Evolutionary conservation across 2,797 vertebrate genomes (phyloP).

Genomic region (Nannoperca australis): DNA sequence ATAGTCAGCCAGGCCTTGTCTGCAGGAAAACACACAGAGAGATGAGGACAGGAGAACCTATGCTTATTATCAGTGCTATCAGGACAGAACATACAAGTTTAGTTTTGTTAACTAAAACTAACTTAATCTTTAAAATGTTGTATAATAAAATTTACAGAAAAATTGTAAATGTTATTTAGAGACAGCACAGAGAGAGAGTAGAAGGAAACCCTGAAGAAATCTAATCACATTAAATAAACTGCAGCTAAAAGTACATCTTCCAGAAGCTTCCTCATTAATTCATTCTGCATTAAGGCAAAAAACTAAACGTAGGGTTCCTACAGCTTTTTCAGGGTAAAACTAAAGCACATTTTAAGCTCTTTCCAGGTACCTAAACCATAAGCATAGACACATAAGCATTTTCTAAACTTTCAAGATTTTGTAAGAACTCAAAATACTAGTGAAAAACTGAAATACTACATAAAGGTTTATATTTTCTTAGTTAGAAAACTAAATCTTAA

Average conservation of each 20-base stretch:
- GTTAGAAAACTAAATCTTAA: background rate
- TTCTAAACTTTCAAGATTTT: too few relatives aligned
- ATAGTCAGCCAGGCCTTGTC: slow-evolving; percentile 91
- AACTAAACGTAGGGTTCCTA: too few relatives aligned
- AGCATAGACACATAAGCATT: too few relatives aligned
- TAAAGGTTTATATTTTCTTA: background rate
- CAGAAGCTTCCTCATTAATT: background rate
- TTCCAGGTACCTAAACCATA: too few relatives aligned
- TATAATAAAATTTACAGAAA: background rate
- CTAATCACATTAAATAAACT: background rate
- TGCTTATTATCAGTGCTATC: slow-evolving; percentile 1
- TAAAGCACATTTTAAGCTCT: too few relatives aligned
- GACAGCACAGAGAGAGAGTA: background rate
- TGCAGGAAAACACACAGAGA: slow-evolving; percentile 71
- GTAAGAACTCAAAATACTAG: background rate
- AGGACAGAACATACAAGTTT: background rate
- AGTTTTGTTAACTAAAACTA: slow-evolving; percentile 4
- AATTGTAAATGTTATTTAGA: background rate
- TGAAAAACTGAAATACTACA: background rate
- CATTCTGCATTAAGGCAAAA: background rate
- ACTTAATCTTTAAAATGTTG: slow-evolving; percentile 4
- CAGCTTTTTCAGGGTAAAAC: too few relatives aligned
- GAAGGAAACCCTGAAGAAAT: background rate
- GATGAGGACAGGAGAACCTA: background rate
- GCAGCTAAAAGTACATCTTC: background rate